Base-by-base conservation (phyloP, 2,888 invertebrate species). In the Cantharis flavilabris region DNA sequence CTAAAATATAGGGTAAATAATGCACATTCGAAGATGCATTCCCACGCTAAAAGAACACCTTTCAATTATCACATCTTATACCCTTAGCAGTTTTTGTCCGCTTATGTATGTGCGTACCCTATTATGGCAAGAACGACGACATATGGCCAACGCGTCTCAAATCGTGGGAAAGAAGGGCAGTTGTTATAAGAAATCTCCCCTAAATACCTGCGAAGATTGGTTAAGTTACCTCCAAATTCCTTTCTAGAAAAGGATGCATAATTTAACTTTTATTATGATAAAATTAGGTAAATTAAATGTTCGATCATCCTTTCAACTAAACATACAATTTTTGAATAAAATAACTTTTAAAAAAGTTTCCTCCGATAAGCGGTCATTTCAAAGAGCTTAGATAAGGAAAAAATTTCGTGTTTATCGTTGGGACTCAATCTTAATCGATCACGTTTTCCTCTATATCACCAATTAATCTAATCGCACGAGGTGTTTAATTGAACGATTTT, bases 91-190 rank as follows among this genome's bases (percentile, higher is more conserved):
- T 79, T 78, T 80, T 79, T 78, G 72, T 72, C 75, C 69, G 75
- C 76, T 18, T 67, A 72, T 72, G 69, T 74, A 72, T 76, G 71
- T 76, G 77, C 78, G 75, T 75, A 70, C 80, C 76, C 73, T 79
- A 78, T 75, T 78, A 76, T 80, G 79, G 77, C 82, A 82, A 83
- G 83, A 82, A 85, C 73, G 78, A 83, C 85, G 85, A 86, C 86
- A 86, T 86, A 85, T 86, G 86, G 86, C 82, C 82, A 84, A 84
- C 85, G 85, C 83, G 83, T 80, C 79, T 76, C 82, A 76, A 79
- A 84, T 82, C 85, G 85, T 85, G 85, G 86, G 86, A 85, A 86
- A 77, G 77, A 76, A 78, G 79, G 80, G 80, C 77, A 76, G 76
- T 78, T 81, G 80, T 75, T 65, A 67, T 26, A 26, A 80, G 78